Conservation (phyloP, 2,797 vertebrate genomes). For the Eurystomus glaucurus region DNA sequence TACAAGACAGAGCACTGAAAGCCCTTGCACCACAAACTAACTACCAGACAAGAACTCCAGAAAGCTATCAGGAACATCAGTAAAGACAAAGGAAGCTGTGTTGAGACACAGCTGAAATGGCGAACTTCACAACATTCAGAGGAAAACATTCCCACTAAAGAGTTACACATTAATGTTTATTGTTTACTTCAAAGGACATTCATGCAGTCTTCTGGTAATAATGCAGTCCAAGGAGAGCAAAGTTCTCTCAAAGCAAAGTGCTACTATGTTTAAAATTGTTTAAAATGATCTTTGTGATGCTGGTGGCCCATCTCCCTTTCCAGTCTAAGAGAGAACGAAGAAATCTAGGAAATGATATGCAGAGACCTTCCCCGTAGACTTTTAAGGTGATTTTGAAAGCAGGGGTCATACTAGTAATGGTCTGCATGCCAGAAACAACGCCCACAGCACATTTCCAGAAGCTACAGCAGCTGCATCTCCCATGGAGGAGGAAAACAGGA, state of each 20-base stretch:
- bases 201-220: not conserved
- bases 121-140: not conserved
- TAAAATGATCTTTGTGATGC: not conserved
- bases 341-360: not conserved
- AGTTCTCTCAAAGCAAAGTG: not conserved
- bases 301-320: not conserved
- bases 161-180: not conserved
- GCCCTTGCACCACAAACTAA: not conserved
- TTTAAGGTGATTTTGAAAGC: not conserved
- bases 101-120: not conserved
- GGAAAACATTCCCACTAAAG: not conserved
- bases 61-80: not conserved
- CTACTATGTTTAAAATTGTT: not conserved
- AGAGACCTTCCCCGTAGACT: not conserved
- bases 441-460: not conserved
- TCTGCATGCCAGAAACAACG: not conserved
- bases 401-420: not conserved
- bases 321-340: not conserved
- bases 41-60: not conserved
- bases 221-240: not conserved
- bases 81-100: not conserved
- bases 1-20: not conserved
- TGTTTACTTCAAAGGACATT: not conserved
- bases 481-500: not conserved
- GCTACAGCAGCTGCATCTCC: not conserved